Evolutionary conservation across 2,888 invertebrate genomes (phyloP).

Genomic region (Torymus aiolomorphi): DNA sequence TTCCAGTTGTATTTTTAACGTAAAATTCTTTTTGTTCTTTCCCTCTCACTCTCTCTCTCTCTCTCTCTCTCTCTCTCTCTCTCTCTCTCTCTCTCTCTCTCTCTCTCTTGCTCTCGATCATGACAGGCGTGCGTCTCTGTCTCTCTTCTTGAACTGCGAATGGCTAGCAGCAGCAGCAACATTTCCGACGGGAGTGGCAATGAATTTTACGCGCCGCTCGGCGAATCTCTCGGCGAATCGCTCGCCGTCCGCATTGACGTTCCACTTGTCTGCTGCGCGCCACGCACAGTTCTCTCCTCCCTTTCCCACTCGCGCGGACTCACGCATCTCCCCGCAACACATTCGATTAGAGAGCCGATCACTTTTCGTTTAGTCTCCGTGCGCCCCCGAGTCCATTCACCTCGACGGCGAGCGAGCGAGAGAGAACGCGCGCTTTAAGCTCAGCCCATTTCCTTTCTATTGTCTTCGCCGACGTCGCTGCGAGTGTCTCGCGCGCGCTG

Average conservation of each 20-base stretch:
- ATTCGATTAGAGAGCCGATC: constrained; percentile 37
- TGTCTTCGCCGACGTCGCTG: constrained; percentile 9
- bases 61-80: not conserved
- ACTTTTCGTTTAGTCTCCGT: constrained; percentile 15
- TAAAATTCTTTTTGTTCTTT: constrained; percentile 3
- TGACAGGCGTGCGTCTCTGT: too few relatives aligned
- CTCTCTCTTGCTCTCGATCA: not conserved
- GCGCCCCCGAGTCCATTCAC: not conserved
- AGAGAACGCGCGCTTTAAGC: not conserved
- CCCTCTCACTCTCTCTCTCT: not conserved
- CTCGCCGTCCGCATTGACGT: constrained; percentile 17
- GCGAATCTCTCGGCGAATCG: not conserved
- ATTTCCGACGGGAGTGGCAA: constrained; percentile 28
- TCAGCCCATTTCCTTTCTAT: constrained; percentile 39
- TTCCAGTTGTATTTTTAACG: constrained; percentile 8
- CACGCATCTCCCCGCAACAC: not conserved
- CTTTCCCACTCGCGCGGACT: not conserved
- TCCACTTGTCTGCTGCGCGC: not conserved
- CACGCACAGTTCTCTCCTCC: not conserved
- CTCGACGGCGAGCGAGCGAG: not conserved
- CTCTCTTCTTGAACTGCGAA: not conserved
- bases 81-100: not conserved
- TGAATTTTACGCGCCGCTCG: constrained; percentile 32
- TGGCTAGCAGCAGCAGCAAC: constrained; percentile 12
- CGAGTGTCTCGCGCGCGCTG: not conserved